phyloP scores from a whole-genome alignment of 2,113 vertebrate species.

The Callionymus lyra region DNA sequence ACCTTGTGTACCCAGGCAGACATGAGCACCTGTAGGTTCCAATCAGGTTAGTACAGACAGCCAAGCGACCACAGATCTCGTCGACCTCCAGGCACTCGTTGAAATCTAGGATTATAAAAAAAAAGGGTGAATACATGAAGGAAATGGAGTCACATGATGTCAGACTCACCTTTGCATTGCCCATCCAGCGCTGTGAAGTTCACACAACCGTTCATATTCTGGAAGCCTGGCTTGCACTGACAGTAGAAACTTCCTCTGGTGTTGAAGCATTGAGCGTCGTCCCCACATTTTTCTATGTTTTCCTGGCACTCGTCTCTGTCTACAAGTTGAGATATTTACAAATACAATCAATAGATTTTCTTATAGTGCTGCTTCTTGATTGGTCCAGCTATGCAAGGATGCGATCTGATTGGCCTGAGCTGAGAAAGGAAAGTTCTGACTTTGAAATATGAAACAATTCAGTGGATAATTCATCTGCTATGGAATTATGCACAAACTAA shows the following conservation, averaged over 20 bases:
- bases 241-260: slow-evolving; percentile 35
- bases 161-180: slow-evolving; percentile 32
- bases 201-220: fast-evolving
- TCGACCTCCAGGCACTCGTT: slow-evolving; percentile 20
- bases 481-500: no score
- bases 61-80: slow-evolving; percentile 17
- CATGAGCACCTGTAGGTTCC: slow-evolving; percentile 46
- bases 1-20: slow-evolving; percentile 18
- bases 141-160: not conserved
- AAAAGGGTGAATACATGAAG: not conserved
- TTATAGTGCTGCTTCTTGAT: no score
- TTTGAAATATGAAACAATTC: no score
- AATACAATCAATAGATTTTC: no score
- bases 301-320: slow-evolving; percentile 12
- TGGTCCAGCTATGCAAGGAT: no score
- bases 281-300: fast-evolving
- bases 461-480: no score
- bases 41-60: slow-evolving; percentile 35
- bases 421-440: no score
- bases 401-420: no score
- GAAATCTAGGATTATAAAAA: slow-evolving; percentile 21
- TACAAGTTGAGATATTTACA: slow-evolving; percentile 15
- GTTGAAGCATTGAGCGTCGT: not conserved
- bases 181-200: not conserved
- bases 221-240: slow-evolving; percentile 15